These are phyloP conservation scores for Danio rerio DNA, from an alignment of 2,113 vertebrate genomes.

Conservation along the genomic window GRCz12tu NC_133192.1:16090501-16091000, in stretches of 20 bases:
- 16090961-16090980: neutral
- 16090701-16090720: too few species aligned
- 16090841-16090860: neutral
- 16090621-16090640: too few species aligned
- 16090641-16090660: too few species aligned
- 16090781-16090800: neutral
- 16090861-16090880: neutral
- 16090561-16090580: too few species aligned
- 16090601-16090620: too few species aligned
- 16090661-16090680: too few species aligned
- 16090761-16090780: neutral
- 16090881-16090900: neutral
- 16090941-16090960: neutral
- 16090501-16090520: too few species aligned
- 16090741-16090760: neutral
- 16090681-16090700: too few species aligned
- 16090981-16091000: too few species aligned
- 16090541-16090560: too few species aligned
- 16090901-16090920: conserved; percentile 17
- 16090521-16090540: too few species aligned
- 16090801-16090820: neutral
- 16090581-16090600: too few species aligned
- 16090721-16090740: neutral
- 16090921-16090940: conserved; percentile 24
- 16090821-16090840: neutral